A percentile compares a stretch with the other conserved stretches of the same genome.
phyloP scores from a whole-genome alignment of 2,797 vertebrate genomes.

The Diplodus sargus region DNA sequence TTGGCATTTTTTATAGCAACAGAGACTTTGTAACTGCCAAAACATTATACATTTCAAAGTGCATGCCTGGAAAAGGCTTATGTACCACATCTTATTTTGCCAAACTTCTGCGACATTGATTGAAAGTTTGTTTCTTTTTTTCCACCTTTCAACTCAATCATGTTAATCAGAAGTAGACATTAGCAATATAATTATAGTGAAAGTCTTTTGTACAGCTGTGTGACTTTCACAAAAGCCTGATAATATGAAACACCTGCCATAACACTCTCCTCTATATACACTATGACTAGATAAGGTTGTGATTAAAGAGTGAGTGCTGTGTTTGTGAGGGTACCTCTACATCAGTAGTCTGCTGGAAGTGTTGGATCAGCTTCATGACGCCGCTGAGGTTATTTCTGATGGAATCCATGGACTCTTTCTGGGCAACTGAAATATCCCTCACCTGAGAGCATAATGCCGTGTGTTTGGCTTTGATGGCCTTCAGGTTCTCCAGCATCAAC shows the following conservation, averaged over 20 bases:
- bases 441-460: conserved; percentile 82
- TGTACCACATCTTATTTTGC: neutral
- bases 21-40: neutral
- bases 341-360: conserved; percentile 81
- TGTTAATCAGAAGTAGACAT: neutral
- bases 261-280: neutral
- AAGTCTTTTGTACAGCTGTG: neutral
- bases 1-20: too few relatives aligned
- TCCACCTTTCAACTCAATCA: neutral
- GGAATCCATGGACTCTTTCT: conserved; percentile 85
- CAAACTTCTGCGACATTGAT: neutral
- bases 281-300: neutral
- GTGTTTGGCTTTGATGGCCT: conserved; percentile 88
- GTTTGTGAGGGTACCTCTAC: conserved; percentile 82
- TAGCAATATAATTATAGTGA: neutral
- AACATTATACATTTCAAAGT: neutral
- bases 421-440: conserved; percentile 83
- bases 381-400: conserved; percentile 84
- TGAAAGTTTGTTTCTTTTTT: neutral
- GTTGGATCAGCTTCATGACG: conserved; percentile 80
- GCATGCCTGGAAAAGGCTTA: too few relatives aligned
- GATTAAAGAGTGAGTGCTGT: too few relatives aligned
- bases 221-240: neutral
- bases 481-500: conserved; percentile 88
- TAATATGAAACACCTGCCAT: neutral